Base-by-base conservation (phyloP, 2,888 invertebrate genomes). In the Ectemnius lituratus region DNA sequence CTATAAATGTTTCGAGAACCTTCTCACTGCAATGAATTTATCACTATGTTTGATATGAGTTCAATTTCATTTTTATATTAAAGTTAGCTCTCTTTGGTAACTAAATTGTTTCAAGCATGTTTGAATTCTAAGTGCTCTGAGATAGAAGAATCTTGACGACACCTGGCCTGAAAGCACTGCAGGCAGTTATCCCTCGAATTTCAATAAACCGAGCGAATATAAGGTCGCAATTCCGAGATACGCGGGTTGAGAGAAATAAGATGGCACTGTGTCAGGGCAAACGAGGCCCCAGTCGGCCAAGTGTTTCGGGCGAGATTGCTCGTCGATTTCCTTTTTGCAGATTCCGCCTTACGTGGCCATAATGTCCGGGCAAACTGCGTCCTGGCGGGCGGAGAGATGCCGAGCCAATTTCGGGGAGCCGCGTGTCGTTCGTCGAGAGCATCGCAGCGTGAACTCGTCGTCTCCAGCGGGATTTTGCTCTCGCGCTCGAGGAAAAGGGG, bases 401-500 rank as follows among this genome's bases (percentile, higher is more conserved):
- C 70, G 71, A 65, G 27, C 69, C 69, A 67, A 71, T 79, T 79
- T 80, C 70, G 63, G 37, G 46, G 49, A 64, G 65, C 37, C 14
- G 58, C 62, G 57, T 2, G 28, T 73, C 71, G 83, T 79, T 67
- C 72, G 74, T 79, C 78, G 66, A 16, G 52, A 37, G 37, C 61
- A 68, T 81, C 84, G 62, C 82, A 83, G 84, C 84, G 74, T 82
- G 82, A 83, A 83, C 73, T 65, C 79, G 66, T 82, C 78, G 66
- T 82, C 78, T 68, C 58, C 70, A 63, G 60, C 45, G 61, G 70
- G 69, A 65, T 63, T 61, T 18, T 27, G 14, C 27, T 2, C 28
- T 49, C 14, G n/a, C 58, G 62, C 23, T 46, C 62, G 59, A 56
- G 47, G 23, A 63, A 59, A 65, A 46, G 14, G 64, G 37, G 62